Conservation (phyloP, 2,888 invertebrate genomes). For the Norana najaformis region DNA sequence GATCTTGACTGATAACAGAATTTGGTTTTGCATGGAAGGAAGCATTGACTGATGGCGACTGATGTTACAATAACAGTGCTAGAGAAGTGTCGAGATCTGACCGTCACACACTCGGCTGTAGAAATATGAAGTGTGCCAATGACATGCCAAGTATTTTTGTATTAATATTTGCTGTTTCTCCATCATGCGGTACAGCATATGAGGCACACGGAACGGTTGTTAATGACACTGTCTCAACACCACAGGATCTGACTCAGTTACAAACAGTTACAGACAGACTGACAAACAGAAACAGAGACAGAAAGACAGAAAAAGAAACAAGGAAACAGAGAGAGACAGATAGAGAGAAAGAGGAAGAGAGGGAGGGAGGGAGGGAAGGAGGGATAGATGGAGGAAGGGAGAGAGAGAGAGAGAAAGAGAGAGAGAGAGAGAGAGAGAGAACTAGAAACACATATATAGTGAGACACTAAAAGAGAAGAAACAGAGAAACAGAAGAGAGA, state of each 20-base stretch:
- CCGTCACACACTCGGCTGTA: background rate
- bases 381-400: background rate
- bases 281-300: background rate
- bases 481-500: background rate
- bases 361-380: background rate
- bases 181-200: background rate
- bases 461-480: background rate
- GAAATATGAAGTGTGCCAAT: background rate
- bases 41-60: background rate
- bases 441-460: no score
- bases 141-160: background rate
- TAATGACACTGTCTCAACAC: background rate
- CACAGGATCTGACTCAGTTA: background rate
- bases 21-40: background rate
- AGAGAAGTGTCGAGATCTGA: background rate
- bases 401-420: background rate
- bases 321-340: background rate
- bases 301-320: background rate
- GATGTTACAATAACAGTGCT: background rate
- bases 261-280: background rate
- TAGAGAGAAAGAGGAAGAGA: background rate
- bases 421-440: background rate
- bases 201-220: no score
- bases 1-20: background rate
- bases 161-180: background rate